Base-by-base conservation (phyloP, 2,888 invertebrate species). In the Campoplex capitator region DNA sequence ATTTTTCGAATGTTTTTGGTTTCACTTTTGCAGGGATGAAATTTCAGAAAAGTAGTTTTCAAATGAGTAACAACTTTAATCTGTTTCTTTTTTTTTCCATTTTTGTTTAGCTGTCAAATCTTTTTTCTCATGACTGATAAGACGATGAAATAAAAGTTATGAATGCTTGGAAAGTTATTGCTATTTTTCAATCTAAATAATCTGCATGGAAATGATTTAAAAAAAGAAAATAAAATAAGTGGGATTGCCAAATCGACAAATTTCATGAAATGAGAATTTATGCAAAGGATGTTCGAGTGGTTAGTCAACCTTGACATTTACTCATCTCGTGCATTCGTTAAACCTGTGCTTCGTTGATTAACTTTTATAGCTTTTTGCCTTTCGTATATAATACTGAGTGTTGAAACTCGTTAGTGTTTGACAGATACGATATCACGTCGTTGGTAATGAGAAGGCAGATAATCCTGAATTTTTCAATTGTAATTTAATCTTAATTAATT, bases 301-400 rank as follows among this genome's bases (percentile, higher is more conserved):
- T 78, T 77, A 79, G 48, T 68, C 84, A 87, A 78, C 87, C 87
- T 87, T 87, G 87, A 87, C 87, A 87, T 87, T 87, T 87, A 51
- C 28, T 58, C 81, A 74, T 87, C 81, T 84, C 81, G 76, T 71
- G 48, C 18, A 76, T 71, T 32, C 45, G 45, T 62, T 28, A 35
- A 73, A 56, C 62, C 54, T 32, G 76, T 67, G 71, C 58, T 74
- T 68, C 58, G 78, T 32, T 58, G 48, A 84, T 67, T 81, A 48
- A 71, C 77, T 86, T 86, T 86, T 70, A 83, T 62, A 42, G 38
- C 54, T 77, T 67, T 77, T 78, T 77, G 68, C 71, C 67, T 73
- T 62, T 71, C 71, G 79, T n/a, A 80, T 73, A 83, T 76, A 83
- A 76, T 54, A 54, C 32, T 67, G 48, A 38, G 79, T 80, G 86